A percentile compares a stretch with the other conserved stretches of the same genome.
Conservation (phyloP, 2,888 invertebrate genomes). For the Apotomis betuletana region DNA sequence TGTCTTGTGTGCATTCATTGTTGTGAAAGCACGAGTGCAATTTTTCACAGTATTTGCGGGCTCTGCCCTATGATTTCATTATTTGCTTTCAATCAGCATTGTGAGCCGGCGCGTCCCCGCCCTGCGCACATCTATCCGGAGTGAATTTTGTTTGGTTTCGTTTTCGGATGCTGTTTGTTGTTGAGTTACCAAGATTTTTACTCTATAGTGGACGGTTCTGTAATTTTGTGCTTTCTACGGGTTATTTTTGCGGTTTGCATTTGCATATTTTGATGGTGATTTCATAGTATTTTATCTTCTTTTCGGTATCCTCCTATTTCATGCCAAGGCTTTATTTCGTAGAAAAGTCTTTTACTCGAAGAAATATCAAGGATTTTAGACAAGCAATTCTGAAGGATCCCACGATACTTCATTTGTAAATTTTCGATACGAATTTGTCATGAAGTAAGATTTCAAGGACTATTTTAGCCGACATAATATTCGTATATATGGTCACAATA, state of each 20-base stretch:
- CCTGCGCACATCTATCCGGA: constrained; percentile 60
- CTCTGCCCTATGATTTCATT: constrained; percentile 80
- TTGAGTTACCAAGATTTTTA: constrained; percentile 72
- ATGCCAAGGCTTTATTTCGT: too few relatives aligned
- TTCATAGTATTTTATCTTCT: not conserved
- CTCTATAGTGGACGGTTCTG: constrained; percentile 51
- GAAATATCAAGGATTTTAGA: too few relatives aligned
- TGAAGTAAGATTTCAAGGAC: too few relatives aligned
- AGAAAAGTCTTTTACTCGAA: too few relatives aligned
- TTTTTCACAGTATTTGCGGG: constrained; percentile 78
- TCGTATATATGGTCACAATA: too few relatives aligned
- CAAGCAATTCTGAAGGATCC: too few relatives aligned
- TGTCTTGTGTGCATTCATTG: constrained; percentile 63
- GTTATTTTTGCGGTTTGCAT: constrained; percentile 27
- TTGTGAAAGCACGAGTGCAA: constrained; percentile 66
- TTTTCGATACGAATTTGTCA: too few relatives aligned
- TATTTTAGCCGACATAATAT: too few relatives aligned
- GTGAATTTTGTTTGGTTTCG: constrained; percentile 80
- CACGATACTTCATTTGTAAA: too few relatives aligned
- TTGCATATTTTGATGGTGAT: constrained; percentile 25
- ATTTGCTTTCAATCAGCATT: constrained; percentile 83
- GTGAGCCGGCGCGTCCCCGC: constrained; percentile 66
- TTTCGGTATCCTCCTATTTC: not conserved
- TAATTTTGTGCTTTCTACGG: constrained; percentile 42
- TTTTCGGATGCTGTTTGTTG: constrained; percentile 79